phyloP scores from a whole-genome alignment of 2,888 invertebrate species.

The Eutolmus rufibarbis region DNA sequence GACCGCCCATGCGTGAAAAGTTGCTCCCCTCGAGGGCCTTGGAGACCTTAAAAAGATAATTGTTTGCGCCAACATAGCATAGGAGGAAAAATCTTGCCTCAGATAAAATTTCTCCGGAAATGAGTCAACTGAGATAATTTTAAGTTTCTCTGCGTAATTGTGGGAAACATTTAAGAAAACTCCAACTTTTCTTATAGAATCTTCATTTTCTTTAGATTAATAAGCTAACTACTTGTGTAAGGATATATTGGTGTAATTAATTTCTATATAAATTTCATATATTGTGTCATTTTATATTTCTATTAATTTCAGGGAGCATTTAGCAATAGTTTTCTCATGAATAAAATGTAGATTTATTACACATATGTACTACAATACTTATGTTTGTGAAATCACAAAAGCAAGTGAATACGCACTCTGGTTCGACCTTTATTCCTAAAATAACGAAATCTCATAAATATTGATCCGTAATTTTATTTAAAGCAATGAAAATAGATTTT shows the following conservation, averaged over 20 bases:
- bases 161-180: neutral
- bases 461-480: neutral
- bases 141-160: neutral
- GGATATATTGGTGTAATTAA: neutral
- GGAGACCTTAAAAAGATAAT: neutral
- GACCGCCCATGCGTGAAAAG: slow-evolving; percentile 14
- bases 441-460: neutral
- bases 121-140: slow-evolving; percentile 16
- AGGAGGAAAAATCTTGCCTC: neutral
- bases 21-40: slow-evolving; percentile 6
- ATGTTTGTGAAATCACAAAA: neutral
- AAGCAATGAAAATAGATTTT: neutral
- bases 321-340: no score
- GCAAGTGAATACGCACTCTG: neutral
- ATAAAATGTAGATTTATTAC: no score
- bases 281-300: no score
- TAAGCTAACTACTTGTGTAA: neutral
- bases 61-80: neutral
- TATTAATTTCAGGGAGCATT: no score
- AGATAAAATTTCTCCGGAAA: slow-evolving; percentile 29
- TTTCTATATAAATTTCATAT: neutral
- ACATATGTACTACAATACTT: no score
- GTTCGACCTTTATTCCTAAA: neutral
- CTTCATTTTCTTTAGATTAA: neutral
- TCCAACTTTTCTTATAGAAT: neutral